Base-by-base conservation (phyloP, 2,888 invertebrate genomes). In the Agriotes lineatus region DNA sequence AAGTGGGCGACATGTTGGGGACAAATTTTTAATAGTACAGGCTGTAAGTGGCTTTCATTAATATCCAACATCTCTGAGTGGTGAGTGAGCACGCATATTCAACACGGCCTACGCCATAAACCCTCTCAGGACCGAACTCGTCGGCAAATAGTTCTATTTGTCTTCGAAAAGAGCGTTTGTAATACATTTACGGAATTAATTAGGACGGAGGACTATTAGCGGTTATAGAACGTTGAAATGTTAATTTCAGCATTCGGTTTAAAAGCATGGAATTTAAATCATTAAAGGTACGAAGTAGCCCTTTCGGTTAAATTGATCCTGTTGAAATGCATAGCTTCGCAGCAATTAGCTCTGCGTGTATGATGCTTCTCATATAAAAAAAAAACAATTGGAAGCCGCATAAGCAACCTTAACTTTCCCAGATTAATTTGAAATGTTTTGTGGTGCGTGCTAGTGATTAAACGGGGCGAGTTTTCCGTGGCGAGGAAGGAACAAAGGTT, bases 81-180 rank as follows among this genome's bases (percentile, higher is more conserved):
- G 73, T 67, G 72, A 73, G 70, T 73, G 73, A 73, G 70, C 56
- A 63, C 69, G 72, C 72, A 73, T 73, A 70, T 70, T 70, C 64
- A 72, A 73, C 70, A 72, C 68, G 57, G 68, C 62, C 65, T 72
- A 62, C 72, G 56, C 54, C 56, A 45, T 65, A 60, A 69, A 69
- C 69, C 69, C 69, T 65, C 65, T 63, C 69, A 69, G 69, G 61
- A 57, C 68, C 63, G 52, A 68, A 69, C 65, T 69, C 56, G 37
- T 62, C 45, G 35, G 59, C 42, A 68, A 68, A 68, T 68, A 68
- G 63, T 68, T 68, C 48, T 62, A 62, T 68, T 67, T 56, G 56
- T 67, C 60, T 67, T 67, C 37, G 52, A 67, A 60, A 67, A 63
- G 63, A 63, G 63, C 63, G 50, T 63, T 63, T 63, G 63, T 54